phyloP scores from a whole-genome alignment of 37 sponge, comb jelly and placozoan species.

The Amphimedon queenslandica region DNA sequence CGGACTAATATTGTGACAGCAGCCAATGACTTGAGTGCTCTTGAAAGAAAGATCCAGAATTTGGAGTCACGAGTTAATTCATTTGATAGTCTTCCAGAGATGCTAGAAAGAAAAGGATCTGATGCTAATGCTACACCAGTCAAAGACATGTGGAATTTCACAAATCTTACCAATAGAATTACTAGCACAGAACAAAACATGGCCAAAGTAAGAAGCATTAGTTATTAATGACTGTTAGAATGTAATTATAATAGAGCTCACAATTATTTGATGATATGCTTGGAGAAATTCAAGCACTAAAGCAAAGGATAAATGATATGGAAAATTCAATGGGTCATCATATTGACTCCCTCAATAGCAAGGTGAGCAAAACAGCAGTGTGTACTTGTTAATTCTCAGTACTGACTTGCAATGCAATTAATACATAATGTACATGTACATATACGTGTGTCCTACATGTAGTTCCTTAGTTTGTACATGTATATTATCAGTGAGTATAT shows the following conservation, averaged over 20 bases:
- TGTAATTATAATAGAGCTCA: constrained; percentile 30
- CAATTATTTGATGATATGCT: constrained; percentile 63
- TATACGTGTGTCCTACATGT: no score
- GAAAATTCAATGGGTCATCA: constrained; percentile 2
- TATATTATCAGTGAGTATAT: no score
- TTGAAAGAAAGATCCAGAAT: constrained; percentile 60
- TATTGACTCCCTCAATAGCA: background rate
- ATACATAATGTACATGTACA: background rate
- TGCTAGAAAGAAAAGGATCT: constrained; percentile 60
- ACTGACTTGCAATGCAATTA: no score
- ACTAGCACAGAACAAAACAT: constrained; percentile 75
- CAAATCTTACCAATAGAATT: constrained; percentile 70
- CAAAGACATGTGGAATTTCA: constrained; percentile 86
- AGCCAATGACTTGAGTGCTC: constrained; percentile 56
- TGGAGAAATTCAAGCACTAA: constrained; percentile 46
- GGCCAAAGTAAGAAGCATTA: constrained; percentile 43
- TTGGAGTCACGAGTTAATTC: constrained; percentile 61
- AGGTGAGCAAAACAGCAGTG: background rate
- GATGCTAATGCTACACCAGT: constrained; percentile 61
- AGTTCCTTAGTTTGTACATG: no score
- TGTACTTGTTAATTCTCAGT: no score
- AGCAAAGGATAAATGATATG: constrained; percentile 24
- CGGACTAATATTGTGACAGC: constrained; percentile 47
- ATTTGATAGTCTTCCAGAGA: constrained; percentile 59
- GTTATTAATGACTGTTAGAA: background rate